Percentiles rank a stretch among this genome's conserved stretches.
Evolutionary conservation across 2,888 invertebrate species (phyloP).

Genomic region (Agrilus mali): DNA sequence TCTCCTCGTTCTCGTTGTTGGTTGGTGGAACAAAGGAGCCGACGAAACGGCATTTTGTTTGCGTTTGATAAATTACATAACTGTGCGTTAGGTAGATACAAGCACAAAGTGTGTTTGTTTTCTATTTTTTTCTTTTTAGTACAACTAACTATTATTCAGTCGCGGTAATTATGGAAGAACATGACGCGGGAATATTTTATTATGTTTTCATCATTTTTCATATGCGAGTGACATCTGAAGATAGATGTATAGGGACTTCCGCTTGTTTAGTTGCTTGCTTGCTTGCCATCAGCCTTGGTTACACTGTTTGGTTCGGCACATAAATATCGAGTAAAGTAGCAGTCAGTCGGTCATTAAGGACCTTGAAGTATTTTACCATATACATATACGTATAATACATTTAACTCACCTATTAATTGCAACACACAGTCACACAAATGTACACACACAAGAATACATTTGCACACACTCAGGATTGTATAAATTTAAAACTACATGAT

Average conservation of each 20-base stretch:
- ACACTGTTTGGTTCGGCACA: conserved; percentile 27
- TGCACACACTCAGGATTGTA: too few relatives aligned
- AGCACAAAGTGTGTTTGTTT: neutral
- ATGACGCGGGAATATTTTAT: conserved; percentile 23
- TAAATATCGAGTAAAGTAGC: conserved; percentile 24
- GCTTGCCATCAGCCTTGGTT: conserved; percentile 29
- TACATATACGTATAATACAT: too few relatives aligned
- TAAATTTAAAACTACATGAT: too few relatives aligned
- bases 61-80: too few relatives aligned
- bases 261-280: too few relatives aligned
- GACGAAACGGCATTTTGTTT: too few relatives aligned
- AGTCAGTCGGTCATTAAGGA: conserved; percentile 21
- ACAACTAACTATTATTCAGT: neutral
- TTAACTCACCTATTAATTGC: too few relatives aligned
- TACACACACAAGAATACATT: too few relatives aligned
- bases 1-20: too few relatives aligned
- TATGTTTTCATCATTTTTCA: conserved; percentile 30
- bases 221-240: conserved; percentile 33
- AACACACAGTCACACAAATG: too few relatives aligned
- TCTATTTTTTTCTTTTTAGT: neutral
- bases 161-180: conserved; percentile 17
- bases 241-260: conserved; percentile 26
- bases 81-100: neutral
- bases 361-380: conserved; percentile 12
- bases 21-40: too few relatives aligned